Evolutionary conservation across 2,888 invertebrate genomes (phyloP).

Genomic region (Lasiommata megera): DNA sequence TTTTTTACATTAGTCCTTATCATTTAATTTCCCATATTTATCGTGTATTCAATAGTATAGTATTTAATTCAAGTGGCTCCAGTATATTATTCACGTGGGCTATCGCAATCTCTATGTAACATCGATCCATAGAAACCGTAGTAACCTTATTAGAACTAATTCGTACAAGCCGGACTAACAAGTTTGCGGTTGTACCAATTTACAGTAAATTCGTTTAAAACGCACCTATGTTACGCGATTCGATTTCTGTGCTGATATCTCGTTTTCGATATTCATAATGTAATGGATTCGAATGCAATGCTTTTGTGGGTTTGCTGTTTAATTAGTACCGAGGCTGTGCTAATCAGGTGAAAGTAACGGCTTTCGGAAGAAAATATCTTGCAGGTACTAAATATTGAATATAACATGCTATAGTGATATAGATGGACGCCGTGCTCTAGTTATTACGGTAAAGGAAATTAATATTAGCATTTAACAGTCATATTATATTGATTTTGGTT

Average conservation of each 20-base stretch:
- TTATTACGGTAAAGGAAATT: too few relatives aligned
- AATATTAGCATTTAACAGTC: too few relatives aligned
- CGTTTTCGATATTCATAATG: conserved; percentile 8
- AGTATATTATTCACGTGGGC: not conserved
- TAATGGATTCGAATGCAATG: not conserved
- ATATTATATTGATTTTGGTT: too few relatives aligned
- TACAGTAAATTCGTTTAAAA: conserved; percentile 27
- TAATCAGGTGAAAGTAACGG: not conserved
- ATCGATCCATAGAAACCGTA: conserved; percentile 16
- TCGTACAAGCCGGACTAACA: conserved; percentile 28
- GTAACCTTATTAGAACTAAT: conserved; percentile 27
- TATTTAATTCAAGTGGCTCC: not conserved
- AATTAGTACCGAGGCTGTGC: not conserved
- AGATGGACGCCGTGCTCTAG: too few relatives aligned
- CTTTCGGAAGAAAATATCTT: not conserved
- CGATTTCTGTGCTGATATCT: conserved; percentile 8
- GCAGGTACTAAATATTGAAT: too few relatives aligned
- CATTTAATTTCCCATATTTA: too few relatives aligned
- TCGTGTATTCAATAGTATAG: too few relatives aligned
- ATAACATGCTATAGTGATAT: too few relatives aligned
- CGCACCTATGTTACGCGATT: conserved; percentile 28
- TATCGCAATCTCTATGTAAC: not conserved
- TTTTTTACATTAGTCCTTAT: too few relatives aligned
- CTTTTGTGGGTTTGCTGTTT: conserved; percentile 6
- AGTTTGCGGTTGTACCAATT: conserved; percentile 24